Base-by-base conservation (phyloP, 2,888 invertebrate genomes). In the Oligia strigilis region DNA sequence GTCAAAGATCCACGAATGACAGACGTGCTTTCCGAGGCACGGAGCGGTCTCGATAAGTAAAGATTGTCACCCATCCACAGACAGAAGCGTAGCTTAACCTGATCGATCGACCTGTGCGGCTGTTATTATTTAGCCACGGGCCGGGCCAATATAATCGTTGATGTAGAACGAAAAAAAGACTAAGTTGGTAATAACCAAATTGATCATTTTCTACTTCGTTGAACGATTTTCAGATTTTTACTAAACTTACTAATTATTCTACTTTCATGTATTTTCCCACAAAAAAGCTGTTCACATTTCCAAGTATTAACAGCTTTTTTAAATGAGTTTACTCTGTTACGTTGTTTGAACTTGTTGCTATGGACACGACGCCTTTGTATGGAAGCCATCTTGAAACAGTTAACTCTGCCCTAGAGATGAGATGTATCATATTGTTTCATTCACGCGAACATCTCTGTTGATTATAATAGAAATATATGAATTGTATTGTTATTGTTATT, bases 401-500 rank as follows among this genome's bases (percentile, higher is more conserved):
- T 29, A 29, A 60, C 62, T n/a, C 8, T 17, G 43, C 75, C 60
- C 55, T 62, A 65, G 36, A 9, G 62, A 72, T 46, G 72, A 9
- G 62, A 72, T 46, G 72, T 82, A 84, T 80, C 80, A 80, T 79
- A 84, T 81, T 85, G 87, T 88, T 84, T 75, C 83, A 83, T 82
- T 80, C 77, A 62, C 72, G 62, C 58, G 71, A 81, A 73, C 72
- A 75, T 80, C 75, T 77, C 78, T 69, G 66, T 82, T 87, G 86
- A 87, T 87, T 89, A 82, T 77, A 79, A 81, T 43, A 82, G 80
- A 88, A 85, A 86, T 77, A 82, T 58, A 69, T 69, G 83, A 82
- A 80, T 77, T 55, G 77, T 82, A n/a, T 81, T 82, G 79, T 76
- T 82, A 36, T 81, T 82, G 80, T 76, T 71, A 66, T 74, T 80